These are phyloP conservation scores for Pedionomus torquatus DNA, from an alignment of 2,113 vertebrate species.

Conservation along the genomic window DNA sequence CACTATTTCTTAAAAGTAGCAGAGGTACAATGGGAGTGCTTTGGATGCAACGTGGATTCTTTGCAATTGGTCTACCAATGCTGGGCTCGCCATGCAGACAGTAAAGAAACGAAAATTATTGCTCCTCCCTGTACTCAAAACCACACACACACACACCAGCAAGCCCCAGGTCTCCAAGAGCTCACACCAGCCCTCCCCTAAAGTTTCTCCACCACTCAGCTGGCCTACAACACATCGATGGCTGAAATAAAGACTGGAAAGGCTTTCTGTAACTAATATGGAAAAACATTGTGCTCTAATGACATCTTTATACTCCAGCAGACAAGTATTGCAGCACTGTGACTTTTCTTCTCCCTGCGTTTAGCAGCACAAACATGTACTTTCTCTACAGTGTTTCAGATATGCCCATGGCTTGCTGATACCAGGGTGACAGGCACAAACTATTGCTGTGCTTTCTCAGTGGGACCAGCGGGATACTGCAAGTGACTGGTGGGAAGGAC, in stretches of 20 bases:
- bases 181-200: background rate
- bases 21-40: background rate
- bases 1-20: background rate
- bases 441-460: fast-evolving
- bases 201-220: background rate
- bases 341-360: background rate
- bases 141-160: background rate
- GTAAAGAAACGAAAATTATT: background rate
- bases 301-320: background rate
- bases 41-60: background rate
- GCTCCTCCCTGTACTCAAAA: background rate
- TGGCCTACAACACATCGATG: background rate
- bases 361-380: background rate
- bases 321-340: background rate
- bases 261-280: background rate
- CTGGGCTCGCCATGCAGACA: background rate
- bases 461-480: background rate
- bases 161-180: background rate
- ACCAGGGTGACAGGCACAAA: background rate
- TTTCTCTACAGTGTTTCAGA: background rate
- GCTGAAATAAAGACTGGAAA: background rate
- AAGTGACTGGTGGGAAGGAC: background rate
- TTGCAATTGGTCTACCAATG: background rate
- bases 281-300: background rate
- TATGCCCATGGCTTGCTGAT: background rate